Evolutionary conservation across 1,140 invertebrate genomes (phyloP).

Genomic region (Aporrectodea caliginosa): DNA sequence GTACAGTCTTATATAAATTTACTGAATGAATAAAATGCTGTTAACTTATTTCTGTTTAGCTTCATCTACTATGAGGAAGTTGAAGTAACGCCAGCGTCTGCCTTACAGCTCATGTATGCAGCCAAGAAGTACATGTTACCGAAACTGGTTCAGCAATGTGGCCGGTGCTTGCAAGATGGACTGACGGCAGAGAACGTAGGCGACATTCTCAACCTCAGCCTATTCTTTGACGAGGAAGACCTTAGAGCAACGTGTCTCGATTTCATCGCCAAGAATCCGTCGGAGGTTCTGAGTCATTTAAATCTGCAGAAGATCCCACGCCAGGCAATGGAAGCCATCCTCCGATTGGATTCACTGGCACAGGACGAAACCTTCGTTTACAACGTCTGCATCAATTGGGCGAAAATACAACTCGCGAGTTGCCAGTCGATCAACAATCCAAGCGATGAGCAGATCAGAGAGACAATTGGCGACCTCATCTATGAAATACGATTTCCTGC

Average conservation of each 20-base stretch:
- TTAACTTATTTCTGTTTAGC: background rate
- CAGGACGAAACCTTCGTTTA: background rate
- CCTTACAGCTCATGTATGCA: background rate
- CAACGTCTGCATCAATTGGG: slow-evolving; percentile 13
- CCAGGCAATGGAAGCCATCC: background rate
- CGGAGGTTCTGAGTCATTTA: background rate
- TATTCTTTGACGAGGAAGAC: background rate
- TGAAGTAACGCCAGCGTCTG: background rate
- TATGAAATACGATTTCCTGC: slow-evolving; percentile 19
- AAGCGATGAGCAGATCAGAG: background rate
- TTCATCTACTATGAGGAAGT: slow-evolving; percentile 11
- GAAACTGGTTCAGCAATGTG: background rate
- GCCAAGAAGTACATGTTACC: background rate
- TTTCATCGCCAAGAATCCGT: background rate
- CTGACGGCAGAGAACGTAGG: background rate
- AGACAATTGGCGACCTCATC: slow-evolving; percentile 5
- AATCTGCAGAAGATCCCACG: background rate
- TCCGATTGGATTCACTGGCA: background rate
- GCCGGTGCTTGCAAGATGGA: background rate
- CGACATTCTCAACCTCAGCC: slow-evolving; percentile 1
- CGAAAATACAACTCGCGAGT: background rate
- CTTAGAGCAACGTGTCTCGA: slow-evolving; percentile 6
- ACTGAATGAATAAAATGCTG: too few relatives aligned
- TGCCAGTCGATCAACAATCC: background rate
- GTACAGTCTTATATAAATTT: too few relatives aligned